Conservation (phyloP, 1,140 invertebrate species). For the Drosophila seguyi region DNA sequence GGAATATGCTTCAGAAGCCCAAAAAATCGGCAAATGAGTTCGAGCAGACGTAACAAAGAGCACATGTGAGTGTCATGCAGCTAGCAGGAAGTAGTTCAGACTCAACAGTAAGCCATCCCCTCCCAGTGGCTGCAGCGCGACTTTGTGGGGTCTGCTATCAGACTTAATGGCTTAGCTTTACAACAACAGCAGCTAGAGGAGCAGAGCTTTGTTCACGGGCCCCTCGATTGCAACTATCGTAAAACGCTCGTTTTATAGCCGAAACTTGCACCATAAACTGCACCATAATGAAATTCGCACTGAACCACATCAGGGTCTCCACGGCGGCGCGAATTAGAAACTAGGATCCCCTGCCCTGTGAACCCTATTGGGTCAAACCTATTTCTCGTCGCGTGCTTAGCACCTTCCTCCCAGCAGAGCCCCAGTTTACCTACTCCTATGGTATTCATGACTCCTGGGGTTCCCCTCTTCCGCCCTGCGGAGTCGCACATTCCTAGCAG, state of each 20-base stretch:
- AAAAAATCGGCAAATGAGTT: neutral
- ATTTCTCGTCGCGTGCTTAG: constrained; percentile 40
- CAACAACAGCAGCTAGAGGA: constrained; percentile 23
- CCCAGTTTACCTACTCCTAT: constrained; percentile 54
- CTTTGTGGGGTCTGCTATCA: constrained; percentile 52
- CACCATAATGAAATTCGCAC: constrained; percentile 51
- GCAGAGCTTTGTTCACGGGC: constrained; percentile 60
- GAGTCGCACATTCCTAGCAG: constrained; percentile 17
- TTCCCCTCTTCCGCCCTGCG: neutral
- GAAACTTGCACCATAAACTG: constrained; percentile 52
- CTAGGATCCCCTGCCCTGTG: constrained; percentile 6
- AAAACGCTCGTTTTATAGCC: constrained; percentile 38
- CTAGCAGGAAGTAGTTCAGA: constrained; percentile 4
- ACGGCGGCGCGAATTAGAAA: neutral
- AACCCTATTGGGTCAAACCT: constrained; percentile 56
- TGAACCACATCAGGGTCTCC: constrained; percentile 8
- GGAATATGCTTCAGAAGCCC: neutral
- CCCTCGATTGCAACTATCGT: constrained; percentile 54
- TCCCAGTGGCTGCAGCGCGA: constrained; percentile 35
- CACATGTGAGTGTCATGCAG: neutral
- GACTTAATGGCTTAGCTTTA: constrained; percentile 50
- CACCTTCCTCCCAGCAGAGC: constrained; percentile 49
- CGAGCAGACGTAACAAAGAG: neutral
- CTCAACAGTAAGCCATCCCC: constrained; percentile 1
- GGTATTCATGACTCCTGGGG: constrained; percentile 68